Base-by-base conservation (phyloP, 2,797 vertebrate species). In the Yasuhikotakia modesta region DNA sequence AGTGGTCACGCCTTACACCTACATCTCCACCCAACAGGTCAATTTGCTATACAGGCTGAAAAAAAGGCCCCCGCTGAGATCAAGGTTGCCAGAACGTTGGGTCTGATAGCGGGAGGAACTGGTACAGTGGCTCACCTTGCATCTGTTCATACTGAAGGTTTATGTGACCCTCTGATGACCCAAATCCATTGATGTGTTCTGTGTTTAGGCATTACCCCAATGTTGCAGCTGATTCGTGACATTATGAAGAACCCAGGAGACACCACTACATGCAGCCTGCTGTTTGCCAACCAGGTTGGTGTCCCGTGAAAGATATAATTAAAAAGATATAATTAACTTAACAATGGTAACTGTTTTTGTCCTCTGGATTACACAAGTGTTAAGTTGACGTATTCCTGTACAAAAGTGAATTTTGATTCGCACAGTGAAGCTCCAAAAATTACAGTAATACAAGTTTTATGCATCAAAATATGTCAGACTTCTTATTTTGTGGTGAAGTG, bases 201-300 rank as follows among this genome's bases (percentile, higher is more conserved):
- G 39, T 65, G 2, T 73, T 10, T 67, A 91, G 90, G 90, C 14
- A 85, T 91, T 58, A 91, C 90, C 1, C 89, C 89, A 16, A 86
- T 91, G 87, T 57, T 91, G 73, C 89, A 91, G 77, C 66, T 91
- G 57, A 81, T 90, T 5, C 79, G 85, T 22, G 84, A 84, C 7
- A 87, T 90, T 21, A 65, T 88, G 45, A 90, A 88, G 81, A 85
- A 89, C 76, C 82, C 82, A 27, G 86, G 61, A 48, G 89, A 91
- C 79, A 58, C 65, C 3, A 91, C 90, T 10, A 79, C 74, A 32
- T 91, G 90, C 82, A 85, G 68, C 74, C 81, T 91, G 68, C 85
- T 91, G 27, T 90, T 89, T 86, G 90, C 90, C 32, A 91, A 90
- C 80, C 87, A 91, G 88, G 90, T 91, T 70, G 7, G 35, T 69